phyloP scores from a whole-genome alignment of 2,888 invertebrate genomes.

The Drosophila siamana region DNA sequence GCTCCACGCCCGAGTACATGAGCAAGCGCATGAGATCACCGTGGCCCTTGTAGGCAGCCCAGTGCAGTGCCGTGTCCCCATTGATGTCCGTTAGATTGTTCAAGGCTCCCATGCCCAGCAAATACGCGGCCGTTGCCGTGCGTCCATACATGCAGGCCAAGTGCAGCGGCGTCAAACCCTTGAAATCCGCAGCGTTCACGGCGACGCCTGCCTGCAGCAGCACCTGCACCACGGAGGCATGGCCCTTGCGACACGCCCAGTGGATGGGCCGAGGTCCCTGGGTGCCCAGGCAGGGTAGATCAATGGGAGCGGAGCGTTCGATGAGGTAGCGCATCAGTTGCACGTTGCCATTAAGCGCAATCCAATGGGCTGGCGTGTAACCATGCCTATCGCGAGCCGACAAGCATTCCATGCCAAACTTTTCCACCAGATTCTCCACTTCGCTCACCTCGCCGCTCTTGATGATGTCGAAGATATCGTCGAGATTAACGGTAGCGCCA shows the following conservation, averaged over 20 bases:
- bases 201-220: conserved; percentile 92
- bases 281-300: conserved; percentile 92
- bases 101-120: conserved; percentile 95
- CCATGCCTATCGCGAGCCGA: conserved; percentile 95
- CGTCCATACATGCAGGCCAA: conserved; percentile 97
- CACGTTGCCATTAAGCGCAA: conserved; percentile 92
- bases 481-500: conserved; percentile 84
- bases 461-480: conserved; percentile 93
- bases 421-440: conserved; percentile 93
- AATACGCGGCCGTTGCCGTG: conserved; percentile 94
- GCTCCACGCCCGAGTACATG: conserved; percentile 95
- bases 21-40: conserved; percentile 94
- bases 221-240: conserved; percentile 94
- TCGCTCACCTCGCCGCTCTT: conserved; percentile 93
- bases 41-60: conserved; percentile 97
- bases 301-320: conserved; percentile 93
- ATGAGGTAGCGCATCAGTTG: conserved; percentile 94
- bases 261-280: conserved; percentile 94
- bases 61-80: conserved; percentile 96
- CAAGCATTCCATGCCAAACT: conserved; percentile 91
- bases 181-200: conserved; percentile 95
- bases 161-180: conserved; percentile 94
- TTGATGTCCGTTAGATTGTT: conserved; percentile 95
- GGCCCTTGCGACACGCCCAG: conserved; percentile 97
- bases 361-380: conserved; percentile 97